These are phyloP conservation scores for Plestiodon gilberti DNA, from an alignment of 2,113 vertebrate species.

Conservation along the genomic window DNA sequence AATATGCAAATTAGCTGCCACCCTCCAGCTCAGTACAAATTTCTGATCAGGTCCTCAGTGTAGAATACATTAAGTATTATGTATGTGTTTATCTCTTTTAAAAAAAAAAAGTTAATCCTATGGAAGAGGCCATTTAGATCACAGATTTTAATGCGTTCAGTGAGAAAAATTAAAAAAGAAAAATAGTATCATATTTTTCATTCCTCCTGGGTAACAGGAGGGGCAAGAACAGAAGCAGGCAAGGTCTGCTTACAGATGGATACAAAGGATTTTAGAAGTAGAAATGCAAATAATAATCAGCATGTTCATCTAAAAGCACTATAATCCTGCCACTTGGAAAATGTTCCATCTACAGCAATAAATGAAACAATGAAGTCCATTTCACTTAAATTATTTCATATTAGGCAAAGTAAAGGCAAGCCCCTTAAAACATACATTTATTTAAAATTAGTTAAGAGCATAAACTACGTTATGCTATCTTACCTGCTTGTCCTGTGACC, in stretches of 20 bases:
- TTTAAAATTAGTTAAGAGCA: neutral
- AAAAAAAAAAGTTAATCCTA: neutral
- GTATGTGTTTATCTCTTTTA: neutral
- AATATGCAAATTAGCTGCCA: slow-evolving; percentile 4
- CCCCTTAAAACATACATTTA: neutral
- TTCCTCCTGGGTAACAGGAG: neutral
- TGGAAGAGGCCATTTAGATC: neutral
- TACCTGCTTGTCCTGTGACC: neutral
- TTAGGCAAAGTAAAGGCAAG: neutral
- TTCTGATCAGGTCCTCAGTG: neutral
- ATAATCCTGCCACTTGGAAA: neutral
- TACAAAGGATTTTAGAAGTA: neutral
- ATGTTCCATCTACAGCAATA: neutral
- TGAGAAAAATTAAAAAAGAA: neutral
- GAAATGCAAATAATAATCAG: neutral
- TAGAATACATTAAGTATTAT: neutral
- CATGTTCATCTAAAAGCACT: neutral
- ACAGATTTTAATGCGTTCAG: slow-evolving; percentile 14
- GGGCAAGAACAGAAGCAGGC: neutral
- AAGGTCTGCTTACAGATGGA: neutral
- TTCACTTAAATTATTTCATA: neutral
- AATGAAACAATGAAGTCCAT: slow-evolving; percentile 36
- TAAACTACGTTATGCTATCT: neutral
- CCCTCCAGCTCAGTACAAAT: neutral
- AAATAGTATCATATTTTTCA: neutral